Evolutionary conservation across 2,888 invertebrate species (phyloP).

Genomic region (Phlogophora meticulosa): DNA sequence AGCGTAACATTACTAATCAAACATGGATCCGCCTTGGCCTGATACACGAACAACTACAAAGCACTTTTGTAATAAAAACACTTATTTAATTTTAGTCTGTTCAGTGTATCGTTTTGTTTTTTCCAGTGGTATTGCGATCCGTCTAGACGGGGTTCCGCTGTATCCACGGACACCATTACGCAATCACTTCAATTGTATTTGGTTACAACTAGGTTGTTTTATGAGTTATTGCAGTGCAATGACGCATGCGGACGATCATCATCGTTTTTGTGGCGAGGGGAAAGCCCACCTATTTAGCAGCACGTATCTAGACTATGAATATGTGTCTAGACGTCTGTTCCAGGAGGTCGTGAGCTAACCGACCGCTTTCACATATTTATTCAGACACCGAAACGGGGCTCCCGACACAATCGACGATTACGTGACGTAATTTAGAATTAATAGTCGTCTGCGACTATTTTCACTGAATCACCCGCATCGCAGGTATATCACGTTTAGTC

Average conservation of each 20-base stretch:
- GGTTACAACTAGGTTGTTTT: conserved; percentile 63
- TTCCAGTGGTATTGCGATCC: conserved; percentile 28
- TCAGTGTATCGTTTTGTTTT: conserved; percentile 29
- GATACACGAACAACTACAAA: conserved; percentile 26
- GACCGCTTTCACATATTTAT: conserved; percentile 85
- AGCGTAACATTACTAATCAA: conserved; percentile 17
- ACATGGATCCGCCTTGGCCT: conserved; percentile 12
- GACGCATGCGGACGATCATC: conserved; percentile 59
- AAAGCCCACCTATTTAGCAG: conserved; percentile 83
- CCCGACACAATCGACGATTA: conserved; percentile 76
- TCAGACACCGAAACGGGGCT: conserved; percentile 77
- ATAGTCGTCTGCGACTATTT: conserved; percentile 73
- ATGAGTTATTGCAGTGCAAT: conserved; percentile 68
- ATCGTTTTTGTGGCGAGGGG: conserved; percentile 74
- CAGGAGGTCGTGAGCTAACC: conserved; percentile 86
- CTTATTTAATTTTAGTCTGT: conserved; percentile 23
- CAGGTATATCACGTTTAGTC: conserved; percentile 63
- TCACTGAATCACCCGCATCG: conserved; percentile 66
- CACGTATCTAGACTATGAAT: conserved; percentile 87
- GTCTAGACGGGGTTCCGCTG: conserved; percentile 57
- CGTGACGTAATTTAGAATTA: conserved; percentile 82
- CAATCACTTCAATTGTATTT: conserved; percentile 60
- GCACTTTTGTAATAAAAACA: conserved; percentile 45
- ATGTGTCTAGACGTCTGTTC: conserved; percentile 88
- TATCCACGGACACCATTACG: conserved; percentile 57